phyloP scores from a whole-genome alignment of 2,888 invertebrate genomes.

The Morpho helenor region DNA sequence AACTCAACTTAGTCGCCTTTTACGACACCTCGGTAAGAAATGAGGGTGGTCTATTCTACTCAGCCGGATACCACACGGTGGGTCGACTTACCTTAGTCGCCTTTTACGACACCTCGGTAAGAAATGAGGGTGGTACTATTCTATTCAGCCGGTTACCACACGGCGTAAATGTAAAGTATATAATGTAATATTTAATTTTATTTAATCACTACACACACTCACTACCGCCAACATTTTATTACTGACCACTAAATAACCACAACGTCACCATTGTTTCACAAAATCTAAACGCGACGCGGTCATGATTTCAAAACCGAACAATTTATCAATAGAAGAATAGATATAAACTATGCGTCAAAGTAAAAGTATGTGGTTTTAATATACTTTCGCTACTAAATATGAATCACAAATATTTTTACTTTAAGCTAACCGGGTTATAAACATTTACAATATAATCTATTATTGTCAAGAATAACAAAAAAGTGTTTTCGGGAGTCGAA shows the following conservation, averaged over 20 bases:
- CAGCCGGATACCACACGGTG: too few species aligned
- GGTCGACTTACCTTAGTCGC: too few species aligned
- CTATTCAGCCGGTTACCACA: too few species aligned
- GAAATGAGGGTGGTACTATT: too few species aligned
- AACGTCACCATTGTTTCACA: constrained; percentile 6
- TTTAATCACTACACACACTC: too few species aligned
- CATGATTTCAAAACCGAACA: constrained; percentile 5
- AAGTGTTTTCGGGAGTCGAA: too few species aligned
- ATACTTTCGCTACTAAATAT: constrained; percentile 6
- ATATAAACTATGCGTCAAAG: constrained; percentile 5
- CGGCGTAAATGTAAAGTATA: too few species aligned
- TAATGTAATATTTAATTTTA: too few species aligned
- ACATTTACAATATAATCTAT: constrained; percentile 4
- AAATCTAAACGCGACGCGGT: constrained; percentile 5
- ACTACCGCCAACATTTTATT: constrained; percentile 4
- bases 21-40: too few species aligned
- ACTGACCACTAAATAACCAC: constrained; percentile 5
- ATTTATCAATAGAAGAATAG: constrained; percentile 13
- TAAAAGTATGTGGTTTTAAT: constrained; percentile 3
- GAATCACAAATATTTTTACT: constrained; percentile 3
- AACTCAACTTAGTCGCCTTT: too few species aligned
- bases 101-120: too few species aligned
- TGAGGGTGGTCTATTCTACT: too few species aligned
- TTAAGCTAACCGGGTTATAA: constrained; percentile 7
- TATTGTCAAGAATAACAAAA: not conserved